Percentiles rank a stretch among this genome's conserved stretches.
phyloP scores from a whole-genome alignment of 1,140 invertebrate genomes.

The Drosophila pandora region DNA sequence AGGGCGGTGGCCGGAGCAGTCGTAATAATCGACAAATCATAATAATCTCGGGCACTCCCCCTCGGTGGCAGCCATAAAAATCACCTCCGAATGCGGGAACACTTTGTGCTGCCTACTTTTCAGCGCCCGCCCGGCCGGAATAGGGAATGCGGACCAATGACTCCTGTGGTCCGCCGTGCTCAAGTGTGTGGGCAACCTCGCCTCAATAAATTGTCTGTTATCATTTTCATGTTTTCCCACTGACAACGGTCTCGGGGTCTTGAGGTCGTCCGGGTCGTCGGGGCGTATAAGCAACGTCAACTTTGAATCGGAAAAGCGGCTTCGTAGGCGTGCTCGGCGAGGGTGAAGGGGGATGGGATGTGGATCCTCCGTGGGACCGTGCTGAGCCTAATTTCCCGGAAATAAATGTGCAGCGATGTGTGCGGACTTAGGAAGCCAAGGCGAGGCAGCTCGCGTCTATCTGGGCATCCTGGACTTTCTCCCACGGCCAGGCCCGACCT shows the following conservation, averaged over 20 bases:
- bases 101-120: slow-evolving; percentile 38
- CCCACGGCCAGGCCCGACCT: neutral
- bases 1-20: slow-evolving; percentile 12
- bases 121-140: slow-evolving; percentile 2
- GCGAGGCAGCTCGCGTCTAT: slow-evolving; percentile 48
- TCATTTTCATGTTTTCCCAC: slow-evolving; percentile 78
- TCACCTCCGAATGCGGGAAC: neutral
- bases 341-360: neutral
- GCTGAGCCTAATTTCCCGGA: slow-evolving; percentile 78
- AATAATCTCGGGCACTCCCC: slow-evolving; percentile 42
- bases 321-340: slow-evolving; percentile 7
- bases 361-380: slow-evolving; percentile 23
- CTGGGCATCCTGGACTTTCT: neutral
- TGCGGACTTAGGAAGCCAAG: slow-evolving; percentile 71
- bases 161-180: slow-evolving; percentile 1
- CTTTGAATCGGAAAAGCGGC: slow-evolving; percentile 61
- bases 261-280: slow-evolving; percentile 19
- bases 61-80: slow-evolving; percentile 5
- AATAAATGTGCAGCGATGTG: slow-evolving; percentile 82
- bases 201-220: slow-evolving; percentile 80
- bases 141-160: slow-evolving; percentile 1
- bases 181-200: slow-evolving; percentile 23
- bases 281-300: slow-evolving; percentile 71
- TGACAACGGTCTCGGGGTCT: slow-evolving; percentile 60
- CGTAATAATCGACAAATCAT: slow-evolving; percentile 38